These are phyloP conservation scores for Leptopilina clavipes DNA, from an alignment of 1,140 invertebrate genomes.

Conservation along the genomic window DNA sequence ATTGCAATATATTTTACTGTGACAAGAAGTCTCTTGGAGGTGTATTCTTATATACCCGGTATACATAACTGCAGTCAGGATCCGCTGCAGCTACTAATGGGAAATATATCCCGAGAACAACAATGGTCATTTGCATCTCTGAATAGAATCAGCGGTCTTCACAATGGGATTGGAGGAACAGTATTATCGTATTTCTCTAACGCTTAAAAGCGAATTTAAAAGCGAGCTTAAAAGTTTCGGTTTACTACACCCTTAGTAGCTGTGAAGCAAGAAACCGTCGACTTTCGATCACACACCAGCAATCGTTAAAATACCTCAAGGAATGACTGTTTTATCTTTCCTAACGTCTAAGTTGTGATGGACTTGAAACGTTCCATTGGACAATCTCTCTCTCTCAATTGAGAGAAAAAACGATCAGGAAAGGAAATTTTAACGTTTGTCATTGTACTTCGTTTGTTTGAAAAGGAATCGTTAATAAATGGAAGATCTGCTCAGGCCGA, in stretches of 20 bases:
- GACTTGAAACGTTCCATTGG: neutral
- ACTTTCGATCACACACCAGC: constrained; percentile 3
- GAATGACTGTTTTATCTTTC: neutral
- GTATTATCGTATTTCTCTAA: constrained; percentile 30
- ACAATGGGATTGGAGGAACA: constrained; percentile 19
- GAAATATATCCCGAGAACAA: constrained; percentile 40
- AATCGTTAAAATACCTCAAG: constrained; percentile 22
- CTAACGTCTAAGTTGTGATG: constrained; percentile 18
- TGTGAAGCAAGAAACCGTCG: neutral
- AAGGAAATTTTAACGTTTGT: no score
- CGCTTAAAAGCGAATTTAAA: no score
- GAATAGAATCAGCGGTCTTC: constrained; percentile 22
- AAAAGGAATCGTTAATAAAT: no score
- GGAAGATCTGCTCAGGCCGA: no score
- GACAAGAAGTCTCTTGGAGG: constrained; percentile 3
- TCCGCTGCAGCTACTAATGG: constrained; percentile 38
- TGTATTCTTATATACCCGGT: neutral
- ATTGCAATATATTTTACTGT: neutral
- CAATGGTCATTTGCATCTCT: constrained; percentile 48
- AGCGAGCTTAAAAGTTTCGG: neutral
- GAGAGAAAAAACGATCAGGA: no score
- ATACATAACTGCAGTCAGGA: constrained; percentile 28
- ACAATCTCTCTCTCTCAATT: no score
- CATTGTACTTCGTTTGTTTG: no score
- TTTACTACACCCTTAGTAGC: constrained; percentile 24